A percentile compares a stretch with the other conserved stretches of the same genome.
Evolutionary conservation across 2,797 vertebrate genomes (phyloP).

Genomic region (Crenuchus spilurus): DNA sequence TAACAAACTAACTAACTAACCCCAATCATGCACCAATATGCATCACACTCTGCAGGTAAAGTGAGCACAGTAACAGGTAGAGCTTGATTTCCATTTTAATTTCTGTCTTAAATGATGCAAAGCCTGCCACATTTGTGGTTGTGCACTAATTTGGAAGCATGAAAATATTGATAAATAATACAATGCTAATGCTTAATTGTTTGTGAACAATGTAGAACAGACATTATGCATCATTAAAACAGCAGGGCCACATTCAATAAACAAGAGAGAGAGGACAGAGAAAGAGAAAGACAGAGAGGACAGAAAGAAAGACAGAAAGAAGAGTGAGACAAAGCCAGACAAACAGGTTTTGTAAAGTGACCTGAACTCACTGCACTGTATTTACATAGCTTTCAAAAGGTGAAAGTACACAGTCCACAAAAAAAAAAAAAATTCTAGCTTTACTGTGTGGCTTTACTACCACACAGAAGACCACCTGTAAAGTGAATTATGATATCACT

Average conservation of each 20-base stretch:
- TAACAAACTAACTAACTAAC: too few relatives aligned
- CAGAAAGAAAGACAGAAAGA: neutral
- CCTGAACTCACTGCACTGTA: slow-evolving; percentile 8
- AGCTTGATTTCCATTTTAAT: slow-evolving; percentile 27
- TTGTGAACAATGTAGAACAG: too few relatives aligned
- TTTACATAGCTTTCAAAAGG: slow-evolving; percentile 43
- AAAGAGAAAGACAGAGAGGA: too few relatives aligned
- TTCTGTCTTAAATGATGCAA: slow-evolving; percentile 40
- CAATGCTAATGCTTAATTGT: neutral
- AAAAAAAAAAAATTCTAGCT: neutral
- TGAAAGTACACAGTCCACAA: slow-evolving; percentile 28
- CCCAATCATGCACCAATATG: slow-evolving; percentile 39
- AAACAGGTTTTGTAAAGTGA: slow-evolving; percentile 46
- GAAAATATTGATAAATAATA: too few relatives aligned
- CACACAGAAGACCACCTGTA: neutral
- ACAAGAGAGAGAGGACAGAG: neutral
- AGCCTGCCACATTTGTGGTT: too few relatives aligned
- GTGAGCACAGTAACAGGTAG: slow-evolving; percentile 34
- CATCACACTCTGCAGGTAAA: slow-evolving; percentile 33
- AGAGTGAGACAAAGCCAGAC: slow-evolving; percentile 26
- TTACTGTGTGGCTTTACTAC: neutral
- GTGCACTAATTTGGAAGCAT: too few relatives aligned
- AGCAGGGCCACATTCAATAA: too few relatives aligned
- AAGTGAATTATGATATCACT: too few relatives aligned
- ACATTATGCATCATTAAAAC: too few relatives aligned